Evolutionary conservation across 1,140 invertebrate genomes (phyloP), one percentile per base, ranked within the genome.

Genomic region (Drosophila sechellia): DNA sequence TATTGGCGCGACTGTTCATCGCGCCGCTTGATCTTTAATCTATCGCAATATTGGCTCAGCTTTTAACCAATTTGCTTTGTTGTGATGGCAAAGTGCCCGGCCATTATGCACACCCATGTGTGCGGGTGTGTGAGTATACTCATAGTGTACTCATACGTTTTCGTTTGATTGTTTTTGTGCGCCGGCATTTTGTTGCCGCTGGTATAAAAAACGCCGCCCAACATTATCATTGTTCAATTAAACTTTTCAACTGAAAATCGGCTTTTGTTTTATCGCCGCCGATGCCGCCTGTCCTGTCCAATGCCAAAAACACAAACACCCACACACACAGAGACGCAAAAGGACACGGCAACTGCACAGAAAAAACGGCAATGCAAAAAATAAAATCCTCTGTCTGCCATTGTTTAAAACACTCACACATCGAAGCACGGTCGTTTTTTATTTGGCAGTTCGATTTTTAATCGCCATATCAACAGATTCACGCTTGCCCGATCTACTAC

Each of bases 211-310:
- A 17, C 46, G 25, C 49, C 20, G 34, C 35, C 59, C 75, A 83
- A 89, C 79, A 81, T 87, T 87, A 87, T 87, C 83, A 89, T 89
- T 87, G 83, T 87, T 87, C 84, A 87, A 87, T 87, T 87, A 87
- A 87, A 89, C 84, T 87, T 87, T 87, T 87, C 84, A 87, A 77
- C 84, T 84, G 84, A 87, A 86, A 87, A 87, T 83, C 84, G 84
- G 84, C 84, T 87, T 87, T 87, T 87, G 79, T 87, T 89, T 86
- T 86, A 86, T 87, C 81, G 81, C 65, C 25, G 22, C 55, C 42
- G 10, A 45, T 45, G 49, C 45, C 50, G 66, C 56, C 50, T 57
- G 69, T 68, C 66, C 75, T 78, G 83, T 81, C 79, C 69, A 48
- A 75, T 86, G 81, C 79, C 81, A 81, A 86, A 81, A 81, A 85